Evolutionary conservation across 2,113 vertebrate genomes (phyloP).

Genomic region (Strix aluco): DNA sequence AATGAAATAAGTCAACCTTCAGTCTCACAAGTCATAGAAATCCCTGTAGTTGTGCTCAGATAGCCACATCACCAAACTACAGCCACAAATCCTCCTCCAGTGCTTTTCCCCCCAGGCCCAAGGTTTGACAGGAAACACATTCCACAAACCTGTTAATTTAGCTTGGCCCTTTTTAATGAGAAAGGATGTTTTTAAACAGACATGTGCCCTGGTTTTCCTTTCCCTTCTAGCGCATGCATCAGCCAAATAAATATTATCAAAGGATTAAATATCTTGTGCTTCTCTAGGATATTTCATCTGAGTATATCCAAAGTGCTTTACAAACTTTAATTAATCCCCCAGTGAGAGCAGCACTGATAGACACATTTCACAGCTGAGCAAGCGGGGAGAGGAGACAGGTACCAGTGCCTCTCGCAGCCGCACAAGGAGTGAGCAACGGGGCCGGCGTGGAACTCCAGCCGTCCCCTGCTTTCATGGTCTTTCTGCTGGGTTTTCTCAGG

Average conservation of each 20-base stretch:
- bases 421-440: fast-evolving
- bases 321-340: slow-evolving; percentile 13
- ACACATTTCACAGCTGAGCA: neutral
- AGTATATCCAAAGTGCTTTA: neutral
- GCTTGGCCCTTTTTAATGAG: slow-evolving; percentile 20
- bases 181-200: slow-evolving; percentile 41
- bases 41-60: neutral
- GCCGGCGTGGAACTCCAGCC: neutral
- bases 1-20: neutral
- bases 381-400: fast-evolving
- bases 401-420: fast-evolving
- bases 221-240: neutral
- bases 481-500: neutral
- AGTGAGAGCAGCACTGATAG: neutral
- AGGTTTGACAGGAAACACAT: slow-evolving; percentile 17
- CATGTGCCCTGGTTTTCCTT: slow-evolving; percentile 2
- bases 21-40: neutral
- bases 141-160: slow-evolving; percentile 36
- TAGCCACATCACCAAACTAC: neutral
- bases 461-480: neutral
- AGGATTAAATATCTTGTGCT: slow-evolving; percentile 20
- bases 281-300: neutral
- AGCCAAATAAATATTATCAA: slow-evolving; percentile 49
- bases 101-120: neutral
- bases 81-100: neutral